Evolutionary conservation across 2,888 invertebrate species (phyloP).

Genomic region (Slavum lentiscoides): DNA sequence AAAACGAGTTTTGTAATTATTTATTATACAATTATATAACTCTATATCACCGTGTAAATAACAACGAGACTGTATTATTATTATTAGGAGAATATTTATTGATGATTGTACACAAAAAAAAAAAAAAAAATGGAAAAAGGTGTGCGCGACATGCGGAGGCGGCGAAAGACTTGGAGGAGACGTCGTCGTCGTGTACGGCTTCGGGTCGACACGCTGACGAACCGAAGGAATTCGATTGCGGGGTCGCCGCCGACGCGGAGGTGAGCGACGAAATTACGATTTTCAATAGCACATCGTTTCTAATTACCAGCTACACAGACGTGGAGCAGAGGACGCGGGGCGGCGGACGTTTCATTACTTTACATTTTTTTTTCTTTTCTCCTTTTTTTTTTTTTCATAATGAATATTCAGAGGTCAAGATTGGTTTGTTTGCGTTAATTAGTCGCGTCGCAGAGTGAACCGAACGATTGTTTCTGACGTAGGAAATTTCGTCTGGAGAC

Average conservation of each 20-base stretch:
- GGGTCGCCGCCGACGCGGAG: not conserved
- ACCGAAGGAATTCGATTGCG: not conserved
- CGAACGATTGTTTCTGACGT: slow-evolving; percentile 39
- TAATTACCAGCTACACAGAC: slow-evolving; percentile 12
- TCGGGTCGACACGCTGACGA: not conserved
- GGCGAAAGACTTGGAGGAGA: not conserved
- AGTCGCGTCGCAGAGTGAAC: not conserved
- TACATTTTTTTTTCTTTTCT: not conserved
- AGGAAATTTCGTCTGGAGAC: not conserved
- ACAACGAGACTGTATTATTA: too few relatives aligned
- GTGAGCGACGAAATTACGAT: not conserved
- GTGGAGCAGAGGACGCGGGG: not conserved
- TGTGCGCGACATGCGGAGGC: not conserved
- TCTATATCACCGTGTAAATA: too few relatives aligned
- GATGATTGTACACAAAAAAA: too few relatives aligned
- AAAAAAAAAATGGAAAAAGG: too few relatives aligned
- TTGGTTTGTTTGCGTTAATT: slow-evolving; percentile 39
- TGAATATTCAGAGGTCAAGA: slow-evolving; percentile 48
- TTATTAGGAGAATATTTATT: too few relatives aligned
- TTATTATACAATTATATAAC: too few relatives aligned
- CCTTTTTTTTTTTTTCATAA: not conserved
- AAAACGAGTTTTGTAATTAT: too few relatives aligned
- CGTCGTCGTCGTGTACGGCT: not conserved
- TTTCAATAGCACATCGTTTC: slow-evolving; percentile 13
- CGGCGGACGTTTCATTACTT: slow-evolving; percentile 12